Conservation (phyloP, 2,888 invertebrate species). For the Ormyrus rosae region DNA sequence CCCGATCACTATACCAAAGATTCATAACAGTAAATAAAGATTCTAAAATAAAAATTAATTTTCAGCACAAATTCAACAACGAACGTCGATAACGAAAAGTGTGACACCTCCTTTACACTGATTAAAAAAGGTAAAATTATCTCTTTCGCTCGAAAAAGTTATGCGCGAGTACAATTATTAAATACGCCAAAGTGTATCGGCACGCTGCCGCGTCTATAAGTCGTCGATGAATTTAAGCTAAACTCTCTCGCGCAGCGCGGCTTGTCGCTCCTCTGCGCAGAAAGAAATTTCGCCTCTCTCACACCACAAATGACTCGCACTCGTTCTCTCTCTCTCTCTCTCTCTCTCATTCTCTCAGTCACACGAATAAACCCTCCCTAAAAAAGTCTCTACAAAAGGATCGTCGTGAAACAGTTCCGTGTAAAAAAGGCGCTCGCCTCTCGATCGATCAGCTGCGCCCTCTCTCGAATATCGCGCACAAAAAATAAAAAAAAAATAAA, state of each 20-base stretch:
- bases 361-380: not conserved
- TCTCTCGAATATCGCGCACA: slow-evolving; percentile 6
- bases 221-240: slow-evolving; percentile 49
- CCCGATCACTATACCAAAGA: not conserved
- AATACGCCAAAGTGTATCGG: slow-evolving; percentile 23
- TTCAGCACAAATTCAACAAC: slow-evolving; percentile 16
- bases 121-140: slow-evolving; percentile 22
- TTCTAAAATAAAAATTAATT: slow-evolving; percentile 51
- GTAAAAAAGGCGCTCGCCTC: not conserved
- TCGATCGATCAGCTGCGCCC: not conserved
- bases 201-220: slow-evolving; percentile 12
- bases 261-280: slow-evolving; percentile 1
- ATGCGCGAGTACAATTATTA: slow-evolving; percentile 36
- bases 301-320: not conserved
- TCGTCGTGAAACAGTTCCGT: not conserved
- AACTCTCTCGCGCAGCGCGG: slow-evolving; percentile 15
- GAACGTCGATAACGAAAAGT: slow-evolving; percentile 39
- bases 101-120: slow-evolving; percentile 16
- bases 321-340: slow-evolving; percentile 12
- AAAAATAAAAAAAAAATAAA: too few relatives aligned
- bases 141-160: slow-evolving; percentile 15
- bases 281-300: not conserved
- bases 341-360: not conserved
- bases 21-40: slow-evolving; percentile 50
- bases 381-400: not conserved